These are phyloP conservation scores for Incurvaria masculella DNA, from an alignment of 2,888 invertebrate genomes.

Conservation along the genomic window DNA sequence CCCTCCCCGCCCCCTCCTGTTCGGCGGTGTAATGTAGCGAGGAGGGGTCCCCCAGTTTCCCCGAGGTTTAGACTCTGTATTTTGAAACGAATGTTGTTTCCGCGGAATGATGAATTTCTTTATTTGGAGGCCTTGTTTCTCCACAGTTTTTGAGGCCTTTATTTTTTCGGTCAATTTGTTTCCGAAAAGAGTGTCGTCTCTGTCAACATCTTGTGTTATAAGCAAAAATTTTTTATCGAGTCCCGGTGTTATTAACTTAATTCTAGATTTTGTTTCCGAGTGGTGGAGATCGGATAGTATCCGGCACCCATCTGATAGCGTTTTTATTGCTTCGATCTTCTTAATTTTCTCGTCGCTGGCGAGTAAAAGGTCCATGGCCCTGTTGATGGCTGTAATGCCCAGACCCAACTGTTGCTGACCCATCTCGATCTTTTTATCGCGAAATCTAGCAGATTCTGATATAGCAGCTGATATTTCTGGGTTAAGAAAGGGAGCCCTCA, in stretches of 20 bases:
- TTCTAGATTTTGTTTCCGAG: slow-evolving; percentile 8
- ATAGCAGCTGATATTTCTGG: slow-evolving; percentile 13
- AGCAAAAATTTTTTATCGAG: slow-evolving; percentile 14
- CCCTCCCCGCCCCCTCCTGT: slow-evolving; percentile 12
- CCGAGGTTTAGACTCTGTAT: slow-evolving; percentile 5
- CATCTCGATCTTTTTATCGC: slow-evolving; percentile 9
- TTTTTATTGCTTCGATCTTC: slow-evolving; percentile 9
- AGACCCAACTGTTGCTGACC: slow-evolving; percentile 13
- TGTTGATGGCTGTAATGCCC: slow-evolving; percentile 12
- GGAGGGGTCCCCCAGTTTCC: slow-evolving; percentile 16
- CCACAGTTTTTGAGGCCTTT: slow-evolving; percentile 13
- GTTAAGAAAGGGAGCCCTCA: slow-evolving; percentile 13
- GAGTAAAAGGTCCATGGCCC: too few species aligned
- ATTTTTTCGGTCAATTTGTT: slow-evolving; percentile 9
- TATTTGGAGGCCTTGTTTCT: slow-evolving; percentile 13
- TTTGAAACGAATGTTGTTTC: slow-evolving; percentile 4
- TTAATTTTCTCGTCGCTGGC: too few species aligned
- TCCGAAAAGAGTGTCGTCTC: slow-evolving; percentile 15
- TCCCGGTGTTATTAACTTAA: slow-evolving; percentile 10
- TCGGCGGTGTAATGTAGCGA: slow-evolving; percentile 10
- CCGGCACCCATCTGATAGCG: slow-evolving; percentile 8
- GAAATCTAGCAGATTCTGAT: slow-evolving; percentile 4
- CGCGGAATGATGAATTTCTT: slow-evolving; percentile 1
- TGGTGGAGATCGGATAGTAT: slow-evolving; percentile 12
- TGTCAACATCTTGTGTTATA: slow-evolving; percentile 11